phyloP scores from a whole-genome alignment of 2,797 vertebrate species.

The Choloepus didactylus region DNA sequence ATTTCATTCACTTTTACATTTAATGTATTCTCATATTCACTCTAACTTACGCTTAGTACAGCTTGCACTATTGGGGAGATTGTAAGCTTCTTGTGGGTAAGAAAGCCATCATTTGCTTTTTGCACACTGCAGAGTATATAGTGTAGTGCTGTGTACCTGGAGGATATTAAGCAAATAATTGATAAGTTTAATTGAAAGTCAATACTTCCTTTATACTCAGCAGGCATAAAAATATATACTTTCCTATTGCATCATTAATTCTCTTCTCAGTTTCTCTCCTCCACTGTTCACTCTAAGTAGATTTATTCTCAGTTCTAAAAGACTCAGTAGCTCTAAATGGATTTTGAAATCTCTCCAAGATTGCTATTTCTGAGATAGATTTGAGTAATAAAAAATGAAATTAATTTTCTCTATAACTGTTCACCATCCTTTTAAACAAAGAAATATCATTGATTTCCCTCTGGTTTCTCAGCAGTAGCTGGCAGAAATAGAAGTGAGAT shows the following conservation, averaged over 20 bases:
- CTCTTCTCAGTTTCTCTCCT: not conserved
- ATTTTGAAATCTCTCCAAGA: constrained; percentile 44
- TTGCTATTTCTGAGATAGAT: not conserved
- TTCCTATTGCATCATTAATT: not conserved
- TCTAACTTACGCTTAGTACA: not conserved
- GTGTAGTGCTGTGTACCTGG: not conserved
- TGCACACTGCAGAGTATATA: not conserved
- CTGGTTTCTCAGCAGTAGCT: constrained; percentile 34
- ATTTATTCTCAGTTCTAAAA: constrained; percentile 53
- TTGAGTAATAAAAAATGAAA: constrained; percentile 42
- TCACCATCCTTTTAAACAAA: constrained; percentile 66
- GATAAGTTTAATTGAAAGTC: not conserved
- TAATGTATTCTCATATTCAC: not conserved
- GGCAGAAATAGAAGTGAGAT: not conserved
- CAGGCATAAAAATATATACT: not conserved
- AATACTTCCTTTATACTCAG: constrained; percentile 46
- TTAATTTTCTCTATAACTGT: constrained; percentile 64
- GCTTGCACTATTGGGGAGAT: not conserved
- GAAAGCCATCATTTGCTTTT: not conserved
- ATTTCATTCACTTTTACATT: not conserved
- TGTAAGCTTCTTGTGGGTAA: not conserved
- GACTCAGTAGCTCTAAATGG: not conserved
- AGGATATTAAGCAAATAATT: constrained; percentile 4
- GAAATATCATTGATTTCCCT: constrained; percentile 64
- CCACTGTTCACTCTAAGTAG: constrained; percentile 38